Conservation (phyloP, 2,797 vertebrate genomes). For the Chrosomus eos region DNA sequence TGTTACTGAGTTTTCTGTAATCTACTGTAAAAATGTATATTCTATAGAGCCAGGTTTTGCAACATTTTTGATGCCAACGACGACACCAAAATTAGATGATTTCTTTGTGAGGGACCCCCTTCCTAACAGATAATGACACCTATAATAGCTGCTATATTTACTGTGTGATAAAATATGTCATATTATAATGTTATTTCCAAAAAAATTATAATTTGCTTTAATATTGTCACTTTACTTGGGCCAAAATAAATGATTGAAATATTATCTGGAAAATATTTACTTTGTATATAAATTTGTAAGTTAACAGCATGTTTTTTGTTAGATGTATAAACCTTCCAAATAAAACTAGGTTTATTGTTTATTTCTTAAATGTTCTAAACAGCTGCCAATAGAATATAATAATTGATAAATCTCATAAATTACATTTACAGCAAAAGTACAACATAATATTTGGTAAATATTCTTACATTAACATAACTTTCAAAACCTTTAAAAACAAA, state of each 20-base stretch:
- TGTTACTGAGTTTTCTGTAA: not conserved
- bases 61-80: not conserved
- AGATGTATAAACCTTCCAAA: not conserved
- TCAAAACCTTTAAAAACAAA: no score
- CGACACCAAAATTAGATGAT: not conserved
- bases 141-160: not conserved
- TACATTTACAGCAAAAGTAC: not conserved
- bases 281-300: not conserved
- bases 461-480: not conserved
- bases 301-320: not conserved
- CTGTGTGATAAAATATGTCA: not conserved
- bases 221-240: not conserved
- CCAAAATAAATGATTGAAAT: not conserved
- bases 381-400: not conserved
- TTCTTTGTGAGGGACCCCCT: not conserved
- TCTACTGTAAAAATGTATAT: not conserved
- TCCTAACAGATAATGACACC: not conserved
- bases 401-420: not conserved
- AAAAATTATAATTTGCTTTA: not conserved
- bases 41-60: not conserved
- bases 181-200: not conserved
- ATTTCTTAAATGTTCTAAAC: not conserved
- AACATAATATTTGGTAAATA: not conserved
- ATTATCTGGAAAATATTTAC: not conserved
- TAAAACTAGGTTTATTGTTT: not conserved